These are phyloP conservation scores for Cathartes aura DNA, from an alignment of 2,113 vertebrate genomes.

Conservation along the genomic window DNA sequence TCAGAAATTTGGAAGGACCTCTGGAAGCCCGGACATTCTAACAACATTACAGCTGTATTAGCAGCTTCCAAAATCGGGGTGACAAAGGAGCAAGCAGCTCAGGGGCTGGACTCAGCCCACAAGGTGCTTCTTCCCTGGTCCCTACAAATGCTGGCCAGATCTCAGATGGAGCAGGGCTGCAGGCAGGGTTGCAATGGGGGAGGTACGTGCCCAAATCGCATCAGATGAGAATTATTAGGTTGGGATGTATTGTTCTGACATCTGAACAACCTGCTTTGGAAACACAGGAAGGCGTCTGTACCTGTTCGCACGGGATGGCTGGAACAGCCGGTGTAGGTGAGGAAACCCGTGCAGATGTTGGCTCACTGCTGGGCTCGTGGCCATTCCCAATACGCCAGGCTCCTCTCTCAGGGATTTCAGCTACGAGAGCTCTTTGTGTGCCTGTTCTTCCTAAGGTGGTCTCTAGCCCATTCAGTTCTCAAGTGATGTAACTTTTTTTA, in stretches of 20 bases:
- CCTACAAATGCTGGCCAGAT: background rate
- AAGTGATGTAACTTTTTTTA: background rate
- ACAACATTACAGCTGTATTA: background rate
- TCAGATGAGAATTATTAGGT: background rate
- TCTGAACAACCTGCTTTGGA: background rate
- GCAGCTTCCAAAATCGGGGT: background rate
- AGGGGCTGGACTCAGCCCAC: background rate
- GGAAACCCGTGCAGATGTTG: background rate
- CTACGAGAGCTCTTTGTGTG: background rate
- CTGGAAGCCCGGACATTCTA: background rate
- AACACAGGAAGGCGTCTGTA: background rate
- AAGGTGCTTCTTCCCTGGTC: rapidly evolving
- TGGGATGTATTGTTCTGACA: background rate
- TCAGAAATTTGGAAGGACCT: background rate
- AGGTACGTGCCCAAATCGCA: rapidly evolving
- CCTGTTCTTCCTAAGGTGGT: background rate
- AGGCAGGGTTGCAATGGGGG: background rate
- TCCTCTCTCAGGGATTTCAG: background rate
- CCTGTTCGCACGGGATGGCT: rapidly evolving
- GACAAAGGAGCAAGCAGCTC: background rate
- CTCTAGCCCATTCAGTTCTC: background rate
- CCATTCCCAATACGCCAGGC: rapidly evolving
- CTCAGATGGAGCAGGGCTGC: background rate
- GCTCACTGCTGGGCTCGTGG: background rate
- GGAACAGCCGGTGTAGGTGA: background rate